A percentile compares a stretch with the other conserved stretches of the same genome.
These are phyloP conservation scores for Aporophyla nigra DNA, from an alignment of 2,888 invertebrate species.

Conservation along the genomic window DNA sequence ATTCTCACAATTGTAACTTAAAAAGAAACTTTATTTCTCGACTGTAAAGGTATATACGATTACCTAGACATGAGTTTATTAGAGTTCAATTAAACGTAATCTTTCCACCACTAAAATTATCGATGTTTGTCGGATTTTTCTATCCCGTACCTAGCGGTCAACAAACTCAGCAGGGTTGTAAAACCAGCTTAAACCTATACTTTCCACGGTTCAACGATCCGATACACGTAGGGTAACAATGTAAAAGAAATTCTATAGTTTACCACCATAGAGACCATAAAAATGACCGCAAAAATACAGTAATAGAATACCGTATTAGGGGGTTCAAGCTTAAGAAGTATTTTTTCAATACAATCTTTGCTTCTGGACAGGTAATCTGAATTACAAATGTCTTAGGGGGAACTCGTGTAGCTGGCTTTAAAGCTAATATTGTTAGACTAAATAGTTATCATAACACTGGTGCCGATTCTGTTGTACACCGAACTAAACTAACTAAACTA, in stretches of 20 bases:
- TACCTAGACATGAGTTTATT: constrained; percentile 8
- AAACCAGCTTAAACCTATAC: constrained; percentile 59
- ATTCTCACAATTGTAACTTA: neutral
- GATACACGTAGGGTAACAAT: constrained; percentile 81
- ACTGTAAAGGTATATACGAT: neutral
- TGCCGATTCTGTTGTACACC: too few relatives aligned
- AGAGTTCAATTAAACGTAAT: constrained; percentile 1
- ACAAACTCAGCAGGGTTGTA: constrained; percentile 61
- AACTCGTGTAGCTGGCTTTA: neutral
- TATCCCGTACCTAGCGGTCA: constrained; percentile 56
- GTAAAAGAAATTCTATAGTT: constrained; percentile 76
- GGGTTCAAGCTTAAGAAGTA: constrained; percentile 10
- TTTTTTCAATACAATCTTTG: constrained; percentile 34
- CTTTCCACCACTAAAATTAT: constrained; percentile 26
- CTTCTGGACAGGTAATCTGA: constrained; percentile 2
- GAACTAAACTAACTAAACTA: too few relatives aligned
- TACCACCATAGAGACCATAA: constrained; percentile 59
- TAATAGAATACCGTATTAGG: constrained; percentile 43
- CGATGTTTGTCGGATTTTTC: constrained; percentile 44
- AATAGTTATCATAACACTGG: neutral
- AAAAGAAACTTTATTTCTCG: constrained; percentile 1
- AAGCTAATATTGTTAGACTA: neutral
- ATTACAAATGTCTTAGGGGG: constrained; percentile 18
- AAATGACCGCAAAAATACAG: constrained; percentile 52
- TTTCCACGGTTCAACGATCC: constrained; percentile 67